Evolutionary conservation across 2,888 invertebrate species (phyloP).

Genomic region (Alviniconcha strummeri): DNA sequence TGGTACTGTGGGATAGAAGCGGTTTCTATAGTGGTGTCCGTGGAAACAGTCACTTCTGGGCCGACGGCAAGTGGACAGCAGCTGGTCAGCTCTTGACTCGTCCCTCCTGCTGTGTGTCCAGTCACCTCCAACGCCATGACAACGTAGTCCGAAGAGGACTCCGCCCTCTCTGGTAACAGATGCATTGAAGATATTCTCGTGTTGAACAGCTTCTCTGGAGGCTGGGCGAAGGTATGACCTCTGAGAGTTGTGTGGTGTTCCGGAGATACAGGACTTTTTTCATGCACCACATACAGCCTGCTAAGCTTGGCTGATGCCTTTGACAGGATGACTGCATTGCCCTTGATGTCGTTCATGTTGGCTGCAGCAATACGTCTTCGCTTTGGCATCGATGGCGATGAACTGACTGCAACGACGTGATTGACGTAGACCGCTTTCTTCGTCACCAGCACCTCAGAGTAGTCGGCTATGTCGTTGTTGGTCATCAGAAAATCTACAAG

Average conservation of each 20-base stretch:
- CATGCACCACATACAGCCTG: too few species aligned
- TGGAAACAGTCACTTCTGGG: not conserved
- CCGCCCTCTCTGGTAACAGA: too few species aligned
- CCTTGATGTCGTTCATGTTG: slow-evolving; percentile 19
- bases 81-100: too few species aligned
- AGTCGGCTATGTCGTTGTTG: not conserved
- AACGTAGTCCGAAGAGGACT: too few species aligned
- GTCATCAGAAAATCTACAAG: slow-evolving; percentile 18
- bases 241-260: not conserved
- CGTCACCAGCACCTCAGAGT: slow-evolving; percentile 29
- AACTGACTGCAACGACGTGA: slow-evolving; percentile 23
- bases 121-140: not conserved
- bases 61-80: slow-evolving; percentile 20
- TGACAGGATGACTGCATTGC: slow-evolving; percentile 23
- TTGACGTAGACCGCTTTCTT: slow-evolving; percentile 23
- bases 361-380: slow-evolving; percentile 22
- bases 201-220: not conserved
- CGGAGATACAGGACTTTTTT: not conserved
- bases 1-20: slow-evolving; percentile 47
- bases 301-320: not conserved
- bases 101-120: not conserved
- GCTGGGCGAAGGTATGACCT: not conserved
- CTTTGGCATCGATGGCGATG: slow-evolving; percentile 16
- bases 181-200: not conserved
- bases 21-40: not conserved